These are phyloP conservation scores for Aradophagus sp. DNA, from an alignment of 1,140 invertebrate genomes.

Conservation along the genomic window DNA sequence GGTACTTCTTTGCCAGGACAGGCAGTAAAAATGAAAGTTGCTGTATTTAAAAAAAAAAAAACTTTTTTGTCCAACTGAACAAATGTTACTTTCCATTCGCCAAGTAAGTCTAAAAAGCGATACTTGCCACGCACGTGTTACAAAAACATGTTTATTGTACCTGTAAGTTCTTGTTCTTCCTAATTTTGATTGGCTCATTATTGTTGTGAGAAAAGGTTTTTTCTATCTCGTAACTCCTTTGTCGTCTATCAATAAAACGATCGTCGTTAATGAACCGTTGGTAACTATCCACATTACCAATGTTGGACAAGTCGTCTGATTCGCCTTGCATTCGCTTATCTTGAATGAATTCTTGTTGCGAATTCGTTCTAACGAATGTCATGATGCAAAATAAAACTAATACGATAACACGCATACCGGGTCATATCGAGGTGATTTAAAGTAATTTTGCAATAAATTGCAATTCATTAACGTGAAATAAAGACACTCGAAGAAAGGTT, in stretches of 20 bases:
- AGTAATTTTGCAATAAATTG: too few relatives aligned
- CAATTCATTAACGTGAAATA: too few relatives aligned
- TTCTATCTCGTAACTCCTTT: slow-evolving; percentile 7
- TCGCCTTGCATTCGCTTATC: slow-evolving; percentile 14
- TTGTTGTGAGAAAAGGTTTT: not conserved
- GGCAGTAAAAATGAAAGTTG: too few relatives aligned
- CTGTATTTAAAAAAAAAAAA: too few relatives aligned
- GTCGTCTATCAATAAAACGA: slow-evolving; percentile 9
- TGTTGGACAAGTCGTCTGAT: slow-evolving; percentile 30
- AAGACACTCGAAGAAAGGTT: too few relatives aligned
- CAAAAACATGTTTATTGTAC: too few relatives aligned
- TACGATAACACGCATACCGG: slow-evolving; percentile 36
- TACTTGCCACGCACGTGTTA: too few relatives aligned
- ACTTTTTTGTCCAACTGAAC: too few relatives aligned
- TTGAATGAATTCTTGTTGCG: slow-evolving; percentile 22
- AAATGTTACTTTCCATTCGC: too few relatives aligned
- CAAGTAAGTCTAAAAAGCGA: too few relatives aligned
- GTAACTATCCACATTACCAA: slow-evolving; percentile 6
- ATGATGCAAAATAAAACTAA: slow-evolving; percentile 32
- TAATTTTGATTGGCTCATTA: not conserved
- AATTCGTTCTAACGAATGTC: slow-evolving; percentile 31
- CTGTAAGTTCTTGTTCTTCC: not conserved
- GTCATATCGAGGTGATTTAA: slow-evolving; percentile 25
- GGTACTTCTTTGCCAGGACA: too few relatives aligned
- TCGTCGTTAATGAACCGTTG: slow-evolving; percentile 24